These are phyloP conservation scores for Lycia hirtaria DNA, from an alignment of 2,888 invertebrate species.

Conservation along the genomic window DNA sequence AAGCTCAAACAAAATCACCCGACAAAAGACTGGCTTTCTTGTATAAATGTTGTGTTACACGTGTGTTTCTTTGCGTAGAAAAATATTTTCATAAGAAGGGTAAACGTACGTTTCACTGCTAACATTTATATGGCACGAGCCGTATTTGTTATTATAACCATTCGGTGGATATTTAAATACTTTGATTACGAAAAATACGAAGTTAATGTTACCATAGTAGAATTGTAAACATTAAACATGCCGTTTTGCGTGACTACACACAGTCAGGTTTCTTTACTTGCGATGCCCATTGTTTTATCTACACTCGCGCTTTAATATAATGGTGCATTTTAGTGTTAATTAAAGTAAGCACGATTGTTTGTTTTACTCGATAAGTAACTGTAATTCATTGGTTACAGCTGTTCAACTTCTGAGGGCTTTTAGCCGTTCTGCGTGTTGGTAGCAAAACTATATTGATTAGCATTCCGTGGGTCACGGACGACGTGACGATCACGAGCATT, in stretches of 20 bases:
- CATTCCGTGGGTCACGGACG: no score
- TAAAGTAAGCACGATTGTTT: no score
- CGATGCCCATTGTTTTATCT: slow-evolving; percentile 11
- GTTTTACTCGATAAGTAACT: no score
- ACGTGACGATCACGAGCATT: no score
- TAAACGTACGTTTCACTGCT: slow-evolving; percentile 16
- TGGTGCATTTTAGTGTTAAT: no score
- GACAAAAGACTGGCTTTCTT: background rate
- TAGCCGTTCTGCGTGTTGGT: no score
- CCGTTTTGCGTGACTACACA: slow-evolving; percentile 21
- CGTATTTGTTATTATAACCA: slow-evolving; percentile 21
- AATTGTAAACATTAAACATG: slow-evolving; percentile 20
- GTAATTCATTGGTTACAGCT: no score
- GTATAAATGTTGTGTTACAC: slow-evolving; percentile 4
- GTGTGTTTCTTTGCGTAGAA: slow-evolving; percentile 6
- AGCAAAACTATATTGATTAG: no score
- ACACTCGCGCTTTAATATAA: no score
- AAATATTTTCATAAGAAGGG: slow-evolving; percentile 22
- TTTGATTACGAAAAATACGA: slow-evolving; percentile 24
- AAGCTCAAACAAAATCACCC: background rate
- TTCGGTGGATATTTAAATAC: slow-evolving; percentile 16
- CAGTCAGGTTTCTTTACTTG: slow-evolving; percentile 12
- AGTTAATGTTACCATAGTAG: slow-evolving; percentile 9
- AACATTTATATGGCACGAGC: slow-evolving; percentile 7
- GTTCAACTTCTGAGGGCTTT: no score